A percentile compares a stretch with the other conserved stretches of the same genome.
These are phyloP conservation scores for Zaprionus ghesquierei DNA, from an alignment of 1,140 invertebrate genomes.

Conservation along the genomic window DNA sequence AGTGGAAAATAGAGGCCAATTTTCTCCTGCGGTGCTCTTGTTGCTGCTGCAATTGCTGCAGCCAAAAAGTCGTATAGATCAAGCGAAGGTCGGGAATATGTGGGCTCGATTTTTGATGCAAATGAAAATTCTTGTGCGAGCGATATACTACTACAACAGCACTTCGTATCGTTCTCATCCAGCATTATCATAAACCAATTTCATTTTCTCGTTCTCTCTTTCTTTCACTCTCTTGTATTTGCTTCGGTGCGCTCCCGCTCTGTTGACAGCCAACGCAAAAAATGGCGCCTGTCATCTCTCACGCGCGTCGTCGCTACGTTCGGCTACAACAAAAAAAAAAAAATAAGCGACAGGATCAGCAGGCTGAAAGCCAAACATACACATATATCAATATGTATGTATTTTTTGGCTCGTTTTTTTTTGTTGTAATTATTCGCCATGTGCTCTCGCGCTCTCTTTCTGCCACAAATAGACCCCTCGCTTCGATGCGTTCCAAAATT, in stretches of 20 bases:
- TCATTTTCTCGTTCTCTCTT: slow-evolving; percentile 9
- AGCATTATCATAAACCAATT: slow-evolving; percentile 15
- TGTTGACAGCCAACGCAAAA: slow-evolving; percentile 43
- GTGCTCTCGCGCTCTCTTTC: neutral
- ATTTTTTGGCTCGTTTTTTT: neutral
- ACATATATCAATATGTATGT: neutral
- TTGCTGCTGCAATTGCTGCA: slow-evolving; percentile 47
- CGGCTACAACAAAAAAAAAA: neutral
- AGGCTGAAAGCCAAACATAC: slow-evolving; percentile 9
- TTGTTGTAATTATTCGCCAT: slow-evolving; percentile 23
- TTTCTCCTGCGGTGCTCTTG: slow-evolving; percentile 45
- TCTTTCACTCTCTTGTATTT: slow-evolving; percentile 1
- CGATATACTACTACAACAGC: neutral
- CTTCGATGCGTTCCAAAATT: neutral
- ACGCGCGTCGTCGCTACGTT: slow-evolving; percentile 24
- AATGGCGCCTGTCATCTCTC: slow-evolving; percentile 64
- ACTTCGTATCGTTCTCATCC: neutral
- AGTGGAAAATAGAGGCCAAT: slow-evolving; percentile 42
- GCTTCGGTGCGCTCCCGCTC: neutral
- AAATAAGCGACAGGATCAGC: slow-evolving; percentile 33
- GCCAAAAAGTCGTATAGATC: slow-evolving; percentile 14
- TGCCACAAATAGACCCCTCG: neutral
- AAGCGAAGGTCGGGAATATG: slow-evolving; percentile 28
- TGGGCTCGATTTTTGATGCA: slow-evolving; percentile 1
- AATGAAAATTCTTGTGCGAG: slow-evolving; percentile 11